Base-by-base conservation (phyloP, 2,888 invertebrate species). In the Apamea anceps region DNA sequence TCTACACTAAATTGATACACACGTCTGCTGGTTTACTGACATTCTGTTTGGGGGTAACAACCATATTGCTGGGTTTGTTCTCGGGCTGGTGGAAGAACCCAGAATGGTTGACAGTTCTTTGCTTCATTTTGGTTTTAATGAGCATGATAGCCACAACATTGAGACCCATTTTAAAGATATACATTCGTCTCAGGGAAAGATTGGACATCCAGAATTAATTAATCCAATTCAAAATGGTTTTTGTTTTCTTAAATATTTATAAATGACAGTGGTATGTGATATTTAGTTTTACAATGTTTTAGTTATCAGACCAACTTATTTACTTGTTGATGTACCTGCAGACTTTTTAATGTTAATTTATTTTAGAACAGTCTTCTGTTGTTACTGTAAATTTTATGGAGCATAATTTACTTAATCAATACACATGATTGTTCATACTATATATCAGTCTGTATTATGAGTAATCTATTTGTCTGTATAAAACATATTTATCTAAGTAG, bases 1-100 rank as follows among this genome's bases (percentile, higher is more conserved):
- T 97, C 68, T 97, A 96, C 78, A 96, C 95, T 25, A 97, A 97
- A 91, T 88, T 97, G 2, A 76, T 97, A 60, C 97, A 97, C 92
- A 96, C 96, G 21, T 91, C 93, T 45, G 91, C 95, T 54, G 97
- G 97, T 51, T 87, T 97, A 21, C 73, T 95, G 18, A 97, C 97
- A 45, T 96, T 95, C 87, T 91, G 92, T 76, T 90, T 97, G 79
- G 97, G 97, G 21, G 90, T 95, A 13, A 93, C 95, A 60, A 94
- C 97, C 10, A 95, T 97, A 78, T 91, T 95, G 81, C 91, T 97
- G 32, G 96, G 94, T 4, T 89, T 94, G 42, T 97, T 95, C 85
- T 95, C 96, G 1, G 85, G 84, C 0, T 97, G 97, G 97, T 97
- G 95, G 95, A 83, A 81, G 32, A 96, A 95, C 91, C 95, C 95